phyloP scores from a whole-genome alignment of 2,888 invertebrate genomes.

The Muschampia plurimacula region DNA sequence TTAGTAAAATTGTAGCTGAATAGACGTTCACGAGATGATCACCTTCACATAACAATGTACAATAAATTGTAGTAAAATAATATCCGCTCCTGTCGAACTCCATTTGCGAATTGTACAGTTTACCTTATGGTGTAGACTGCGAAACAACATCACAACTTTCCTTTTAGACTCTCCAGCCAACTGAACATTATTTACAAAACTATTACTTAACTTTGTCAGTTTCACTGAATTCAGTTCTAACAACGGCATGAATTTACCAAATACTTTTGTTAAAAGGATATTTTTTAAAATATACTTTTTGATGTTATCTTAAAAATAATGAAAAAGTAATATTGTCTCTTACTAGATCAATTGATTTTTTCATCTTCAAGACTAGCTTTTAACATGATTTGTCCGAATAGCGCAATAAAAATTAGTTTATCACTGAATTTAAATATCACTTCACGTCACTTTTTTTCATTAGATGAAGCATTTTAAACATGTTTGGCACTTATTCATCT shows the following conservation, averaged over 20 bases:
- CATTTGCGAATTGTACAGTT: constrained; percentile 31
- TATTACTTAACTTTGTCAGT: constrained; percentile 28
- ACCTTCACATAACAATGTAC: background rate
- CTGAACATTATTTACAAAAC: constrained; percentile 29
- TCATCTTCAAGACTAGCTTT: background rate
- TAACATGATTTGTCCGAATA: constrained; percentile 18
- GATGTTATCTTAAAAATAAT: background rate
- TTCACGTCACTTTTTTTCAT: constrained; percentile 11
- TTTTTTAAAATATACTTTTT: background rate
- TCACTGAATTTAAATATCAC: constrained; percentile 39
- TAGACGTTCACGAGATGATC: too few relatives aligned
- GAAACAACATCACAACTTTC: constrained; percentile 25
- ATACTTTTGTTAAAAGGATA: background rate
- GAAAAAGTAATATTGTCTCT: background rate
- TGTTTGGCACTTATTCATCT: constrained; percentile 1
- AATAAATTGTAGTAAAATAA: constrained; percentile 6
- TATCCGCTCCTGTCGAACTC: constrained; percentile 21
- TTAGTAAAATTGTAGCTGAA: too few relatives aligned
- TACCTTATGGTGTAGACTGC: constrained; percentile 14
- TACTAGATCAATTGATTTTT: background rate
- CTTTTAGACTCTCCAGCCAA: constrained; percentile 26
- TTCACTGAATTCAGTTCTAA: constrained; percentile 18
- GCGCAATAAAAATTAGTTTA: constrained; percentile 20
- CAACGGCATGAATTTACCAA: background rate
- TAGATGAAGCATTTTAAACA: background rate